Conservation (phyloP, 2,888 invertebrate species). For the Dioctria linearis region DNA sequence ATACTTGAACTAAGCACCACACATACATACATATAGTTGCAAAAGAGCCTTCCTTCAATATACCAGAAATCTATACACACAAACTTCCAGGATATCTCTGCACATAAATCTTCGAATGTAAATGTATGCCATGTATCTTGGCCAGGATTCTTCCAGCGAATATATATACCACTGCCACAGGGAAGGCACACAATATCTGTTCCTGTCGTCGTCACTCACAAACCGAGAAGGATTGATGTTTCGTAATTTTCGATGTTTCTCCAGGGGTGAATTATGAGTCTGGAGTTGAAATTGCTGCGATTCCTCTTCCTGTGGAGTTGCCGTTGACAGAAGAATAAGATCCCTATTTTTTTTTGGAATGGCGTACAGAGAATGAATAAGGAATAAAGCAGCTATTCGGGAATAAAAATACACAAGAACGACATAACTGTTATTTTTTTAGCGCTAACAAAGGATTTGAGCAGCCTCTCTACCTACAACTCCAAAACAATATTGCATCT, state of each 20-base stretch:
- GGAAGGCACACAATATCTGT: slow-evolving; percentile 47
- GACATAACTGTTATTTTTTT: slow-evolving; percentile 9
- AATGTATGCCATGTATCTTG: slow-evolving; percentile 51
- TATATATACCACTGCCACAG: slow-evolving; percentile 29
- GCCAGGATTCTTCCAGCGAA: slow-evolving; percentile 20
- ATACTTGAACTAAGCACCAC: not conserved
- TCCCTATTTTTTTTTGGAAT: slow-evolving; percentile 2
- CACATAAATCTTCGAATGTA: slow-evolving; percentile 50
- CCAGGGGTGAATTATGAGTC: slow-evolving; percentile 50
- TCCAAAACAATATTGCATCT: slow-evolving; percentile 24
- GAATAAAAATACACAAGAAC: not conserved
- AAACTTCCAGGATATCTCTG: slow-evolving; percentile 15
- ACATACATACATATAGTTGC: not conserved
- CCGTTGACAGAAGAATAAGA: slow-evolving; percentile 51
- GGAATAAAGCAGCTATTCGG: not conserved
- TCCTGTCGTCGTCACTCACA: slow-evolving; percentile 53
- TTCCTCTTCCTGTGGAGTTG: slow-evolving; percentile 50
- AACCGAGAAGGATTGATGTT: slow-evolving; percentile 53
- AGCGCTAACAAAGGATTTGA: slow-evolving; percentile 42
- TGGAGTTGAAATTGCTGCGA: slow-evolving; percentile 51
- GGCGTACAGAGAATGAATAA: not conserved
- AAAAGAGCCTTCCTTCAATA: not conserved
- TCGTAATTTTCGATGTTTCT: slow-evolving; percentile 53
- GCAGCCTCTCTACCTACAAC: not conserved
- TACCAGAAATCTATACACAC: not conserved